Percentiles rank a stretch among this genome's conserved stretches.
phyloP scores from a whole-genome alignment of 2,113 vertebrate species.

The Oplegnathus fasciatus region DNA sequence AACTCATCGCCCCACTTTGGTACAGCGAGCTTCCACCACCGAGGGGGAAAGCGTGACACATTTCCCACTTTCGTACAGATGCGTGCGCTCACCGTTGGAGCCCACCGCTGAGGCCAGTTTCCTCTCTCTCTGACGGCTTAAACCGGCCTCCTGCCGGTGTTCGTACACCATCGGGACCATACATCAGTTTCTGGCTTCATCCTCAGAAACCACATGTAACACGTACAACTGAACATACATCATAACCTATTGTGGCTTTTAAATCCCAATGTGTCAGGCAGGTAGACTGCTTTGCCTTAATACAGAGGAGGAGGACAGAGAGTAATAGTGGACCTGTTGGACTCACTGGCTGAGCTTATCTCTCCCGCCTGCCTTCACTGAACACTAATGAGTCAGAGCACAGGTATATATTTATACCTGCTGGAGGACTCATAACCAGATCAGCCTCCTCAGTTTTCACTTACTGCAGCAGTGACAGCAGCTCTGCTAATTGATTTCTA shows the following conservation, averaged over 20 bases:
- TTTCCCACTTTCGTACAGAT: neutral
- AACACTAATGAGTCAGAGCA: neutral
- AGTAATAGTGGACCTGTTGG: neutral
- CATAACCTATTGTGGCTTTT: neutral
- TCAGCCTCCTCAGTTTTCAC: neutral
- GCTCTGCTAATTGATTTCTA: conserved; percentile 3
- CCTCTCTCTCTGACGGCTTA: too few species aligned
- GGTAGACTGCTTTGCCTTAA: neutral
- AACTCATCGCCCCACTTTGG: neutral
- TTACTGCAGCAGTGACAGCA: neutral
- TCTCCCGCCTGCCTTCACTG: too few species aligned
- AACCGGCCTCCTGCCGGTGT: neutral
- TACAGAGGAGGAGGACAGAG: neutral
- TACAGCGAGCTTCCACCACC: neutral
- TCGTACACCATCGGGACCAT: neutral
- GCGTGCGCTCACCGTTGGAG: too few species aligned
- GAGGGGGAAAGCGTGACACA: neutral
- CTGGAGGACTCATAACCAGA: neutral
- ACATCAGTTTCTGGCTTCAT: neutral
- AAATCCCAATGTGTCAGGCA: neutral
- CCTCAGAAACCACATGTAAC: neutral
- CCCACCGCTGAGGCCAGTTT: too few species aligned
- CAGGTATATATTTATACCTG: neutral
- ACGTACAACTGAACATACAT: neutral
- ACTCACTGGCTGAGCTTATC: too few species aligned